Evolutionary conservation across 2,113 vertebrate genomes (phyloP), one percentile per base, ranked within the genome.

Genomic region (Myanophis thanlyinensis): DNA sequence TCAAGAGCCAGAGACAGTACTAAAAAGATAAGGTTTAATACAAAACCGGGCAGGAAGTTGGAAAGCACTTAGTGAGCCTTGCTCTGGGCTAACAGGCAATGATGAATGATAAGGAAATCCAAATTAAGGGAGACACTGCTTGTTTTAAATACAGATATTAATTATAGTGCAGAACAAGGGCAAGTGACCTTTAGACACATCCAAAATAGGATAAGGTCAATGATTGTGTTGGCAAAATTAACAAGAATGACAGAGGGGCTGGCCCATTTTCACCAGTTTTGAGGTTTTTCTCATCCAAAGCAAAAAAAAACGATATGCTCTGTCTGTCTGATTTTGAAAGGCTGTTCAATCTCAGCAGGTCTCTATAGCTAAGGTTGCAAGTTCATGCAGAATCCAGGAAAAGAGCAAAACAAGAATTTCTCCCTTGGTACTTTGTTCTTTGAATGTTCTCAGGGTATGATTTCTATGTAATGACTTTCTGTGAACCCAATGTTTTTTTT

Each of bases 131-230:
- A 93, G 92, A 88, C 46, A 91, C 51, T 87, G 88, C 94, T 56
- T 97, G 92, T 95, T 96, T 96, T 95, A 94, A 94, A 95, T 90
- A 91, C 90, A 52, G 40, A 85, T 94, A 93, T 92, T 94, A 96
- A 96, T 95, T 92, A 52, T 88, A 93, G 91, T 95, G 93, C 94
- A 92, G 93, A 95, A 95, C 56, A 91, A 73, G 93, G 62, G 85
- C 56, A 95, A 91, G 94, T 92, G 94, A 96, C 47, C 46, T 95
- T 53, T 54, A 85, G 94, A 94, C 90, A 93, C 95, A 51, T 88
- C 96, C 88, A 94, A 85, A 94, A 93, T 93, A 93, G 93, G 87
- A 93, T 94, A 91, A 92, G 1, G 7, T 25, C 62, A 23, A 48
- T 40, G 93, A 86, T 10, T 85, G 90, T 4, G 67, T 94, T 91